Conservation (phyloP, 2,797 vertebrate species). For the Fratercula arctica region DNA sequence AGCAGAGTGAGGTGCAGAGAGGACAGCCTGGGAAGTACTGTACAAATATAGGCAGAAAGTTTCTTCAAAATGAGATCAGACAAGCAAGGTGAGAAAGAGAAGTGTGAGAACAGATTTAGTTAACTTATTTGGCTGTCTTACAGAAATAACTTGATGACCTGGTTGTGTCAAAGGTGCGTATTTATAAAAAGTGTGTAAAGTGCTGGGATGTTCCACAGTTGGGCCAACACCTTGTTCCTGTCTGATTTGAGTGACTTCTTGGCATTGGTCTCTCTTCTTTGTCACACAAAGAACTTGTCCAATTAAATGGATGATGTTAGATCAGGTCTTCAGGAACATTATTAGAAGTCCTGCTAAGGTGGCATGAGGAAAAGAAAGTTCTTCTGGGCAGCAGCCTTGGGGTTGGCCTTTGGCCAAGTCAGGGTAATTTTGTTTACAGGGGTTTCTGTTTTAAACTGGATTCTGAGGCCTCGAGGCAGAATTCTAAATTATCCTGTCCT, state of each 20-base stretch:
- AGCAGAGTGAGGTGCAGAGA: not conserved
- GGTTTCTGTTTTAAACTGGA: not conserved
- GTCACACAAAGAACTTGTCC: not conserved
- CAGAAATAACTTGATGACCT: not conserved
- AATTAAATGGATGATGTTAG: not conserved
- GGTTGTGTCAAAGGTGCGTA: not conserved
- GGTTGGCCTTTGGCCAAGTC: not conserved
- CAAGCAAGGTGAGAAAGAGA: not conserved
- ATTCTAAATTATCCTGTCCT: not conserved
- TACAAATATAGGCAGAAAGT: not conserved
- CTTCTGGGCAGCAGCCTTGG: not conserved
- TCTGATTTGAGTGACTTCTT: not conserved
- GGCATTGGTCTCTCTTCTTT: not conserved
- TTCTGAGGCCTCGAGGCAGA: not conserved
- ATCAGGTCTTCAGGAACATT: not conserved
- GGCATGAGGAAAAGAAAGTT: not conserved
- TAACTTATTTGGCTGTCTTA: not conserved
- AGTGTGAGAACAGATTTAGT: not conserved
- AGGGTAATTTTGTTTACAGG: not conserved
- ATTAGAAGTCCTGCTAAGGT: not conserved
- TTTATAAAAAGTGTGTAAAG: not conserved
- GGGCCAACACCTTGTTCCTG: accelerated
- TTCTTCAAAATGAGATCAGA: not conserved
- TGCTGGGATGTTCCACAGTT: not conserved
- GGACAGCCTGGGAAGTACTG: not conserved